Evolutionary conservation across 2,888 invertebrate genomes (phyloP).

Genomic region (Priocnemis perturbator): DNA sequence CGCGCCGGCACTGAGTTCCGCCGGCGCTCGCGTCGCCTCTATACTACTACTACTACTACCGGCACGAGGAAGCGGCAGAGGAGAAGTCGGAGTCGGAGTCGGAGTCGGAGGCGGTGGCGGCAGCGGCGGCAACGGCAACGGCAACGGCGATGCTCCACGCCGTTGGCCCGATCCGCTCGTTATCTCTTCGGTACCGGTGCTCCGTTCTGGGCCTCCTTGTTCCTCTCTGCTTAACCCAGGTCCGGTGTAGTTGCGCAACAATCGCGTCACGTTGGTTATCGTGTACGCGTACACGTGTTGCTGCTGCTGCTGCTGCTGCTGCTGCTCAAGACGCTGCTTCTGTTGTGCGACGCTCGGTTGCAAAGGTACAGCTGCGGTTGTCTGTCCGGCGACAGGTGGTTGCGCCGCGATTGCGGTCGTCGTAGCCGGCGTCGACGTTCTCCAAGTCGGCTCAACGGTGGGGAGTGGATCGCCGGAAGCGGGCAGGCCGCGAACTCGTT

Average conservation of each 20-base stretch:
- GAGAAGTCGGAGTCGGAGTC: slow-evolving; percentile 45
- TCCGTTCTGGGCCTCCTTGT: slow-evolving; percentile 51
- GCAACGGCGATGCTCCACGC: slow-evolving; percentile 21
- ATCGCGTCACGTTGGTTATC: slow-evolving; percentile 72
- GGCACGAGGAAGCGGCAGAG: slow-evolving; percentile 65
- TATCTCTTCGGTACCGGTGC: slow-evolving; percentile 50
- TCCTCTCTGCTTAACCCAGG: slow-evolving; percentile 65
- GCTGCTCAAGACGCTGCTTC: slow-evolving; percentile 37
- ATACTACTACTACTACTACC: slow-evolving; percentile 59
- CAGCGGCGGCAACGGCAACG: neutral
- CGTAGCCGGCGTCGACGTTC: slow-evolving; percentile 17
- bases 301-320: slow-evolving; percentile 47
- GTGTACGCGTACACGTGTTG: slow-evolving; percentile 72
- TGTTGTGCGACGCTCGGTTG: slow-evolving; percentile 13
- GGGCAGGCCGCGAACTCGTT: slow-evolving; percentile 34
- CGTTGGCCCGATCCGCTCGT: slow-evolving; percentile 30
- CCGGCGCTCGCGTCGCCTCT: slow-evolving; percentile 66
- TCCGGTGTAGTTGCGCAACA: slow-evolving; percentile 72
- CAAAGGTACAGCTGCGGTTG: neutral
- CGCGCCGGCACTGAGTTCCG: slow-evolving; percentile 72
- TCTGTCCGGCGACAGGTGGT: neutral
- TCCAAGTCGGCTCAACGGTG: slow-evolving; percentile 20
- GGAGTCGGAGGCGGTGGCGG: neutral
- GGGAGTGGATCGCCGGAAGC: slow-evolving; percentile 20
- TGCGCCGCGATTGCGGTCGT: slow-evolving; percentile 5